Base-by-base conservation (phyloP, 2,797 vertebrate genomes). In the Myiotriccus ornatus region DNA sequence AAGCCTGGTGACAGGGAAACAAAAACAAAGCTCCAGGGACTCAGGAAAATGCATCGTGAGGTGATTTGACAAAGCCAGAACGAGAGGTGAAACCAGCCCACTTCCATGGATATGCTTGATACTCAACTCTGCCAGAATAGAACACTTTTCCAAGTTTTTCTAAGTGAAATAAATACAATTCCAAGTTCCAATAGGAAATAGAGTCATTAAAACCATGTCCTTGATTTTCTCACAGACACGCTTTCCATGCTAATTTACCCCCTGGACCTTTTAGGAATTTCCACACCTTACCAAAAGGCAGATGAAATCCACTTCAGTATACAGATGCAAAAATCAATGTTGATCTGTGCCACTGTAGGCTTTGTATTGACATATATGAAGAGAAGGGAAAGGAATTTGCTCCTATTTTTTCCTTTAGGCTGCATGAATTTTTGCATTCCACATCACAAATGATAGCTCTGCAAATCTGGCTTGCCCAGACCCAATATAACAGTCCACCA, bases 51-150 rank as follows among this genome's bases (percentile, higher is more conserved):
- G 22, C 2, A 9, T 14, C 37, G n/a, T 44, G 57, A 64, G 4
- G 4, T 16, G 28, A 68, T 43, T 23, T 35, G 68, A 44, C 13
- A 74, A 70, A 43, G 34, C 11, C 46, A 86, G 39, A 25, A 10
- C 14, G 43, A 18, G 19, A 78, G 23, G 24, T 60, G 56, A 78
- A 78, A 43, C 13, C 34, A 80, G 8, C 34, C 43, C 41, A 25
- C 70, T 90, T 52, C 43, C 37, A 47, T 3, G 34, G 24, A 35
- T 4, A 5, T 0, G 0, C 20, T 19, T 57, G 46, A 25, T 43
- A 39, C 0, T 3, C 7, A 19, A 4, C 8, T 16, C 24, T 55
- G 4, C 14, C 28, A 41, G 46, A 68, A 59, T 0, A 76, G 7
- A 86, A 37, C 28, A 20, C 2, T 24, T 46, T 64, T 77, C 30